Evolutionary conservation across 2,888 invertebrate genomes (phyloP).

Genomic region (Calameuta pallipes): DNA sequence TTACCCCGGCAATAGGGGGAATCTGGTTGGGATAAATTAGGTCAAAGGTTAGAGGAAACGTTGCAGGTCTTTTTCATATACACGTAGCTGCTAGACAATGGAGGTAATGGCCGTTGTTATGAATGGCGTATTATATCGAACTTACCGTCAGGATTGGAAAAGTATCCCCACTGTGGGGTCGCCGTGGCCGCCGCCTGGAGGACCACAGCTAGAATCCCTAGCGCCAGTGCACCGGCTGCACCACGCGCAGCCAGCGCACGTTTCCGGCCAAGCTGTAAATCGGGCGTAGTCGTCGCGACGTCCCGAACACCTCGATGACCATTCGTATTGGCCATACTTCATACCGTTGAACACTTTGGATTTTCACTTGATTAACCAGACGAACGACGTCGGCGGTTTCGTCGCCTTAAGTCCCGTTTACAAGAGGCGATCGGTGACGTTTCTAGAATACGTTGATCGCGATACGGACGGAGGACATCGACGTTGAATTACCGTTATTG

Average conservation of each 20-base stretch:
- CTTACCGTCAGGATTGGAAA: slow-evolving; percentile 77
- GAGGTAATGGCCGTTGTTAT: not conserved
- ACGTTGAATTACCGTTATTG: not conserved
- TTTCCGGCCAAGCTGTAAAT: slow-evolving; percentile 55
- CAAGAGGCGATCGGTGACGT: not conserved
- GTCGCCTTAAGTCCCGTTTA: not conserved
- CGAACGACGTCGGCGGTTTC: not conserved
- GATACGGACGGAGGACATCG: not conserved
- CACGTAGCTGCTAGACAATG: not conserved
- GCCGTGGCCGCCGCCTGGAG: slow-evolving; percentile 86
- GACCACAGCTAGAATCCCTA: slow-evolving; percentile 70
- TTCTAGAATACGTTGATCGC: not conserved
- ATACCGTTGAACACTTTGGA: slow-evolving; percentile 49
- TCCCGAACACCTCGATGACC: slow-evolving; percentile 59
- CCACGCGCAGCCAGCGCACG: slow-evolving; percentile 64
- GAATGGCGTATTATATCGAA: slow-evolving; percentile 26
- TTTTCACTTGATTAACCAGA: not conserved
- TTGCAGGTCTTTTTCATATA: not conserved
- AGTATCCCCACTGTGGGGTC: slow-evolving; percentile 89
- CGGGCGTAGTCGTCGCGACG: slow-evolving; percentile 57
- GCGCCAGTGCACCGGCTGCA: slow-evolving; percentile 58
- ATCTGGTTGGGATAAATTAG: slow-evolving; percentile 5
- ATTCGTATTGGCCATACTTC: slow-evolving; percentile 65
- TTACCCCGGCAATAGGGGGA: not conserved
- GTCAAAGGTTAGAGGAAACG: slow-evolving; percentile 6